Conservation (phyloP, 2,113 vertebrate genomes). For the Australoheros scitulus region DNA sequence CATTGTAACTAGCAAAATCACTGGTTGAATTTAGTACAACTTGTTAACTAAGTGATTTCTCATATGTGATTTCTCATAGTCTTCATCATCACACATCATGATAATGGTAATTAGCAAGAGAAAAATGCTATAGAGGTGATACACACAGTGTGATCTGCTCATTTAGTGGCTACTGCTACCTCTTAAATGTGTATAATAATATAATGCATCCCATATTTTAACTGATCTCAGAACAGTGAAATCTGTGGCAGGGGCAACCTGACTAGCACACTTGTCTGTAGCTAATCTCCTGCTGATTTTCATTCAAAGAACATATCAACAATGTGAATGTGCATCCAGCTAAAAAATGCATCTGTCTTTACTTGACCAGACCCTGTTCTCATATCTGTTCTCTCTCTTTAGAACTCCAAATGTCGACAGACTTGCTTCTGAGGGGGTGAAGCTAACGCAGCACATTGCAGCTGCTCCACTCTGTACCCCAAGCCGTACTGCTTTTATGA, state of each 20-base stretch:
- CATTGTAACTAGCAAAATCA: background rate
- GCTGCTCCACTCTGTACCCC: constrained; percentile 83
- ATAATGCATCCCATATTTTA: background rate
- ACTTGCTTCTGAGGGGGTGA: constrained; percentile 79
- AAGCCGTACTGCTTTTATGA: constrained; percentile 81
- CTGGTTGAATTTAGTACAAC: background rate
- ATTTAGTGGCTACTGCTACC: background rate
- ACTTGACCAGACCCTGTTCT: background rate
- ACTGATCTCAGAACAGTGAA: background rate
- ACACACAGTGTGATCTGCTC: background rate
- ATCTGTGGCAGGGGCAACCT: background rate
- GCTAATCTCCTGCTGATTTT: background rate
- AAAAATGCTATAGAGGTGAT: background rate
- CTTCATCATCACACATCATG: background rate
- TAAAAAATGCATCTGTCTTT: background rate
- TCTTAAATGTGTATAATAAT: background rate
- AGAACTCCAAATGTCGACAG: constrained; percentile 83
- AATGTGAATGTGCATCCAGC: background rate
- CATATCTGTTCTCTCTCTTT: background rate
- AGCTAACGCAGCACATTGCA: constrained; percentile 80
- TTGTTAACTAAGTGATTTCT: background rate
- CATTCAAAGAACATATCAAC: background rate
- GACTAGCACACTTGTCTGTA: background rate
- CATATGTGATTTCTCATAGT: background rate
- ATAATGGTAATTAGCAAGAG: background rate